Evolutionary conservation across 92 coral and sea anemone genomes (phyloP).

Genomic region (Bergia sp.): DNA sequence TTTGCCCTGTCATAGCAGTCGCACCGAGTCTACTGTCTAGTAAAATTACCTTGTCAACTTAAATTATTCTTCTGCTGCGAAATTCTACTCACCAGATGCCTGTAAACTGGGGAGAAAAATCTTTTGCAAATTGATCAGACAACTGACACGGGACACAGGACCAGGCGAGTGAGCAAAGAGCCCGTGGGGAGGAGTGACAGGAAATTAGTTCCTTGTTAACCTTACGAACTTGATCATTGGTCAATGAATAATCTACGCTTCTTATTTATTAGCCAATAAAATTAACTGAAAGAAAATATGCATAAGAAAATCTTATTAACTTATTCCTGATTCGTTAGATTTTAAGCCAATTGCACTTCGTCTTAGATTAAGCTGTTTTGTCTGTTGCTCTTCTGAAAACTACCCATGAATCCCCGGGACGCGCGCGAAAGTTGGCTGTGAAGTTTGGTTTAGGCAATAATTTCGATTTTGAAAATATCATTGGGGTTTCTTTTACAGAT

Average conservation of each 20-base stretch:
- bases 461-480: neutral
- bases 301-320: neutral
- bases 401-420: constrained; percentile 35
- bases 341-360: constrained; percentile 21
- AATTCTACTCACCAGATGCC: neutral
- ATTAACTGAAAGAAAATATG: neutral
- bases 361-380: neutral
- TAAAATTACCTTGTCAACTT: neutral
- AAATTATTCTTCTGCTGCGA: neutral
- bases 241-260: neutral
- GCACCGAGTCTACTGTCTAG: neutral
- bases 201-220: neutral
- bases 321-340: neutral
- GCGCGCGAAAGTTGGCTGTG: neutral
- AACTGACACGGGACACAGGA: neutral
- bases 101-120: neutral
- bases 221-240: constrained; percentile 1
- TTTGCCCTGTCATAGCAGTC: too few species aligned
- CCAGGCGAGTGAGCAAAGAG: too few species aligned
- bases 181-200: too few species aligned
- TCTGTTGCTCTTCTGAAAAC: constrained; percentile 10
- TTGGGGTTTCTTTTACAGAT: constrained; percentile 10
- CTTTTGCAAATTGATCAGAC: neutral
- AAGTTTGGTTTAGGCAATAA: neutral
- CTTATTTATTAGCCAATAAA: neutral